These are phyloP conservation scores for Arge pagana DNA, from an alignment of 2,888 invertebrate species.

Conservation along the genomic window DNA sequence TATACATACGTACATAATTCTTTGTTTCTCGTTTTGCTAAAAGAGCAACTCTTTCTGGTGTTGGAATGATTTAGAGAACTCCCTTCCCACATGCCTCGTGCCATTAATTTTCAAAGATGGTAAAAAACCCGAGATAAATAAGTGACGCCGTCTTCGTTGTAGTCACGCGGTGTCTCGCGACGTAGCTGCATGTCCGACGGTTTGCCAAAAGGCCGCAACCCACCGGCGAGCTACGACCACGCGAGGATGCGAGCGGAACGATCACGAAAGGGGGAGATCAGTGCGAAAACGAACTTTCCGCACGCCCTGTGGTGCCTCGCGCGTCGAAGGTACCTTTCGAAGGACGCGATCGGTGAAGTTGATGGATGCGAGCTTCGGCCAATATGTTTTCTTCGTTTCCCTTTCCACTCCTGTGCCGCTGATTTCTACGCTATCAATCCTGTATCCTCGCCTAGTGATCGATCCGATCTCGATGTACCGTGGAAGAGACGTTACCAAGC, in stretches of 20 bases:
- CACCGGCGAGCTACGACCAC: background rate
- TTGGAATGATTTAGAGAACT: conserved; percentile 10
- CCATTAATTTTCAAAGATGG: conserved; percentile 9
- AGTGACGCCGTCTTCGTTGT: no score
- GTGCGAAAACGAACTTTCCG: conserved; percentile 30
- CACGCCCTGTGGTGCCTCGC: conserved; percentile 19
- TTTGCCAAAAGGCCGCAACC: background rate
- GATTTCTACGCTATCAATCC: no score
- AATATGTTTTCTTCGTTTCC: no score
- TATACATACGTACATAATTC: no score
- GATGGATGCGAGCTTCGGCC: conserved; percentile 10
- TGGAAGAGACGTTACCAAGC: no score
- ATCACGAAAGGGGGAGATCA: conserved; percentile 29
- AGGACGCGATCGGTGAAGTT: conserved; percentile 9
- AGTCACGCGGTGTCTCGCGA: conserved; percentile 10
- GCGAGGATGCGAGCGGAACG: conserved; percentile 6
- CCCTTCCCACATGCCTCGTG: conserved; percentile 4
- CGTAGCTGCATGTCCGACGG: background rate
- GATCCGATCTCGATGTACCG: no score
- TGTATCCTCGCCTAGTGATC: no score
- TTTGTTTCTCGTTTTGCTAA: no score
- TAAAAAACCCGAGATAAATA: no score
- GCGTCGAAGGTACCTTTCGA: conserved; percentile 2
- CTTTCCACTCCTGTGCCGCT: no score
- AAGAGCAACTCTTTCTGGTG: background rate